Evolutionary conservation across 2,797 vertebrate species (phyloP), one percentile per base, ranked within the genome.

Genomic region (Octomys mimax): DNA sequence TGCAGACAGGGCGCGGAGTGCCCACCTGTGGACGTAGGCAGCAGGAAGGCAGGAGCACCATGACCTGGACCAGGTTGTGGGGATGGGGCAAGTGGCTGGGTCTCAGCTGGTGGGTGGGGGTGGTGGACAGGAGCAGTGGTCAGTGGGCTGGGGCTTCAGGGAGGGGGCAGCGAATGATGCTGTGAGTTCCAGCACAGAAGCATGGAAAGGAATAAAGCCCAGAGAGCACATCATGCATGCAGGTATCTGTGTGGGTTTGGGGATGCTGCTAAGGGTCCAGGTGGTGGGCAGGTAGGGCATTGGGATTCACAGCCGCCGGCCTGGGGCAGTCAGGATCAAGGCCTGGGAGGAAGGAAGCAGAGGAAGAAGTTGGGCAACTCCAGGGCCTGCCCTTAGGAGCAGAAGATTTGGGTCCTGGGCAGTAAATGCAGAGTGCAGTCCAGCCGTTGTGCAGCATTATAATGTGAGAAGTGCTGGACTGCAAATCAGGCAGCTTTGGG

Each of bases 21-120:
- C 24, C 39, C 14, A 6, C 71, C 10, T 39, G 9, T 31, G 24
- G n/a, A 5, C 2, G 42, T 26, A 13, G 75, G 18, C 18, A n/a
- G 54, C 31, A 7, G 52, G 42, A 16, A 31, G n/a, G 19, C 33
- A 26, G 57, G 9, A 57, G 24, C 6, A 6, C 19, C 26, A 21
- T 0, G 10, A 10, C 46, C 39, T 12, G 14, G 16, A 4, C 33
- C 1, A 0, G 4, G 22, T 31, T 21, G 6, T 5, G 14, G 28
- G 28, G 12, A 13, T 10, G 4, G 73, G 75, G 36, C 54, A 36
- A 54, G 75, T 22, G 19, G 57, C 22, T 18, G 75, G 54, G n/a
- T n/a, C 57, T 8, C 24, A 77, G 31, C 14, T 5, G 36, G 28
- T 4, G 19, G 36, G 33, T n/a, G 33, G 39, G 28, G 64, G 16